Conservation (phyloP, 2,797 vertebrate genomes). For the Peromyscus nudipes region DNA sequence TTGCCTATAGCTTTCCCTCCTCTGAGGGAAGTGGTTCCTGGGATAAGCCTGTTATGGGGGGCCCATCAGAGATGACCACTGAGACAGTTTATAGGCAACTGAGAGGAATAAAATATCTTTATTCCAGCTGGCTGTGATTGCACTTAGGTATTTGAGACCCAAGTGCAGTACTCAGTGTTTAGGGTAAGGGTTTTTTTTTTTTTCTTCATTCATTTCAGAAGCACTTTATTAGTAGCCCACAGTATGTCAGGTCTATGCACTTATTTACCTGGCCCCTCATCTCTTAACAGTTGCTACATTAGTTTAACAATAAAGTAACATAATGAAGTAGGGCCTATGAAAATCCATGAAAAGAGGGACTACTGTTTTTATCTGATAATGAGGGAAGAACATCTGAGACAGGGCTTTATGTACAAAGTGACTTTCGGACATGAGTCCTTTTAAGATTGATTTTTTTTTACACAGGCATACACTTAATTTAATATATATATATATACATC, state of each 20-base stretch:
- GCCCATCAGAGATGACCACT: too few relatives aligned
- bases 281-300: background rate
- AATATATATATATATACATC: too few relatives aligned
- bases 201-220: background rate
- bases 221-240: background rate
- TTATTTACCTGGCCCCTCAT: background rate
- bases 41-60: background rate
- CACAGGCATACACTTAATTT: too few relatives aligned
- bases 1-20: background rate
- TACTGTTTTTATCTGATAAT: background rate
- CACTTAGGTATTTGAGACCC: background rate
- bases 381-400: background rate
- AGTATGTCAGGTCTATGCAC: background rate
- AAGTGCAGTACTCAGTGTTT: background rate
- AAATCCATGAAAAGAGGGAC: background rate
- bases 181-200: background rate
- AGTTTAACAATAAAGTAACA: background rate
- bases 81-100: background rate
- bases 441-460: background rate
- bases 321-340: background rate
- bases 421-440: background rate
- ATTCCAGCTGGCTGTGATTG: background rate
- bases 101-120: background rate
- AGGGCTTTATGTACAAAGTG: slow-evolving; percentile 27
- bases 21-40: background rate